Evolutionary conservation across 2,888 invertebrate species (phyloP).

Genomic region (Muschampia plurimacula): DNA sequence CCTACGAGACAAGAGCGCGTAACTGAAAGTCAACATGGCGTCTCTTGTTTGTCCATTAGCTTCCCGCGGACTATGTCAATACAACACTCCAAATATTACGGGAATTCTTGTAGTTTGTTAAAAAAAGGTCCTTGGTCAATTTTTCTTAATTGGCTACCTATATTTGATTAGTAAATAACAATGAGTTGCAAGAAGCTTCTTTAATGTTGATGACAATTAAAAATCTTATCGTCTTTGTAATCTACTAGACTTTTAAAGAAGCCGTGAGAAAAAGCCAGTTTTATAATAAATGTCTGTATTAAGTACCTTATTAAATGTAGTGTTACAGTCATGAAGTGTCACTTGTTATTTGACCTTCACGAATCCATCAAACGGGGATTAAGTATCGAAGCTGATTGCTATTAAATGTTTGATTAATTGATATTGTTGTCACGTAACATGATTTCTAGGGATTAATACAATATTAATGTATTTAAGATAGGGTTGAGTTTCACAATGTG

Average conservation of each 20-base stretch:
- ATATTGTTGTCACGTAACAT: conserved; percentile 30
- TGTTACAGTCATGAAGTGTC: background rate
- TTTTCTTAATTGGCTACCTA: background rate
- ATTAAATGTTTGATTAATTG: conserved; percentile 39
- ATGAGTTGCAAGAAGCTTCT: background rate
- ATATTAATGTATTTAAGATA: conserved; percentile 14
- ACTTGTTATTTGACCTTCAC: conserved; percentile 27
- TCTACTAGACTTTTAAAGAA: too few species aligned
- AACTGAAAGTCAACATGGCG: conserved; percentile 46
- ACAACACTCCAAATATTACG: conserved; percentile 28
- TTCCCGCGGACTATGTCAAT: conserved; percentile 76
- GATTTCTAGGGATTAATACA: conserved; percentile 24
- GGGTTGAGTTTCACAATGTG: background rate
- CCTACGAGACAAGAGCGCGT: background rate
- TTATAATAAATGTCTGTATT: too few species aligned
- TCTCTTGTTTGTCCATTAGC: conserved; percentile 84
- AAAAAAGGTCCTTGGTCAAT: background rate
- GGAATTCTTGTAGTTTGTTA: background rate
- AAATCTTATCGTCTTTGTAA: too few species aligned
- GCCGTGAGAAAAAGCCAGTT: too few species aligned
- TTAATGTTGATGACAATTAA: too few species aligned
- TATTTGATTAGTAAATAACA: background rate
- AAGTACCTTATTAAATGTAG: too few species aligned
- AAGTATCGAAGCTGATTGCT: conserved; percentile 29
- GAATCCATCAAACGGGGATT: conserved; percentile 30